phyloP scores from a whole-genome alignment of 2,888 invertebrate genomes.

The Nomada goodeniana region DNA sequence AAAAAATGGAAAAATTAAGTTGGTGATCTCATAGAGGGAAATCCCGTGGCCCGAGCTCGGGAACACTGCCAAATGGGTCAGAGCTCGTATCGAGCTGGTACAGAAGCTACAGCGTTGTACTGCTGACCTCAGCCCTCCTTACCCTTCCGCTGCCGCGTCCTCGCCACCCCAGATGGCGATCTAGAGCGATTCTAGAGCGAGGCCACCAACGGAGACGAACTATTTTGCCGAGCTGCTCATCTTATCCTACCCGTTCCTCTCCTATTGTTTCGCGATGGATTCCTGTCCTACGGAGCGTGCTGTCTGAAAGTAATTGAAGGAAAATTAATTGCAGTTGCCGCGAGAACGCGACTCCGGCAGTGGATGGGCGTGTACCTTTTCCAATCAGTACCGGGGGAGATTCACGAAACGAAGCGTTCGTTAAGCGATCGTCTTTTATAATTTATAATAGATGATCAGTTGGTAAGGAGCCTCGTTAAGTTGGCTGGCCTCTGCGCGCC shows the following conservation, averaged over 20 bases:
- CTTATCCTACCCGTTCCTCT: slow-evolving; percentile 37
- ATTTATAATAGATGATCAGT: neutral
- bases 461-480: neutral
- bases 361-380: too few relatives aligned
- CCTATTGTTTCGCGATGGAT: slow-evolving; percentile 34
- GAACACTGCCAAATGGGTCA: slow-evolving; percentile 83
- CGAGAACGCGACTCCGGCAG: neutral
- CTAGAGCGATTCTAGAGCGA: slow-evolving; percentile 64
- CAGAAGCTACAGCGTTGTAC: slow-evolving; percentile 53
- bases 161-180: slow-evolving; percentile 54
- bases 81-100: slow-evolving; percentile 74
- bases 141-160: slow-evolving; percentile 19
- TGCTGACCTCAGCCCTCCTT: slow-evolving; percentile 58
- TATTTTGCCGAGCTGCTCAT: slow-evolving; percentile 51
- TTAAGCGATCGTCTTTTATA: neutral
- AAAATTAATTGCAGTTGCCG: slow-evolving; percentile 5
- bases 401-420: neutral
- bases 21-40: slow-evolving; percentile 52
- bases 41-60: slow-evolving; percentile 70
- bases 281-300: slow-evolving; percentile 2
- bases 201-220: slow-evolving; percentile 48
- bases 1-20: slow-evolving; percentile 50
- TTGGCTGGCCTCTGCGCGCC: neutral
- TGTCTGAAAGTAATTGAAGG: slow-evolving; percentile 17
- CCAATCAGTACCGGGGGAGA: neutral